Evolutionary conservation across 2,888 invertebrate species (phyloP).

Genomic region (Zygothrica quintamaculata): DNA sequence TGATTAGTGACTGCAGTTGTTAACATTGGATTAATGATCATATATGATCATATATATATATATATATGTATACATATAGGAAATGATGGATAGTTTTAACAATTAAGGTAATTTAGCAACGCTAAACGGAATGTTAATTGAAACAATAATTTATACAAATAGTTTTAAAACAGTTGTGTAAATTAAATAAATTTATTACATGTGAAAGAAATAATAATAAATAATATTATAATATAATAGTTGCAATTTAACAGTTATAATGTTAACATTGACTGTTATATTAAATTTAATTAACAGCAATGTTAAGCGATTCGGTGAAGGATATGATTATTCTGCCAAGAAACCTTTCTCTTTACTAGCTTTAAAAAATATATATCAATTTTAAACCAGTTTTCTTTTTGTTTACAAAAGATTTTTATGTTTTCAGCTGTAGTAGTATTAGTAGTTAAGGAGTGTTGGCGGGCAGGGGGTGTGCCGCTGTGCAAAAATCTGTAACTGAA

Average conservation of each 20-base stretch:
- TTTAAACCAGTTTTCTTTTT: slow-evolving; percentile 2
- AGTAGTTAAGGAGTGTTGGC: too few relatives aligned
- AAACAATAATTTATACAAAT: slow-evolving; percentile 55
- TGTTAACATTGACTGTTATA: background rate
- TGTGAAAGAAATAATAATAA: background rate
- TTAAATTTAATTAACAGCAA: background rate
- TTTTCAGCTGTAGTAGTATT: too few relatives aligned
- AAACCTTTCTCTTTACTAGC: background rate
- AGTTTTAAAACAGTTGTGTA: slow-evolving; percentile 46
- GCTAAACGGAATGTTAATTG: slow-evolving; percentile 42
- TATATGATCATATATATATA: too few relatives aligned
- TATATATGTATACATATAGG: too few relatives aligned
- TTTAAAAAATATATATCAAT: slow-evolving; percentile 11
- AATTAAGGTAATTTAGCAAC: slow-evolving; percentile 67
- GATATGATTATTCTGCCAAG: background rate
- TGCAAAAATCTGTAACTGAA: slow-evolving; percentile 57
- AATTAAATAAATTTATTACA: slow-evolving; percentile 49
- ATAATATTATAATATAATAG: too few relatives aligned
- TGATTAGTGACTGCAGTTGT: slow-evolving; percentile 51
- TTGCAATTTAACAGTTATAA: too few relatives aligned
- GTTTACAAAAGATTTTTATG: too few relatives aligned
- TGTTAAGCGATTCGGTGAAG: background rate
- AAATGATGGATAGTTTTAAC: slow-evolving; percentile 66
- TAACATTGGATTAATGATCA: slow-evolving; percentile 38
- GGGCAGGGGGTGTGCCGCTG: slow-evolving; percentile 31